Conservation (phyloP, 2,888 invertebrate species). For the Oscheius myriophilus region DNA sequence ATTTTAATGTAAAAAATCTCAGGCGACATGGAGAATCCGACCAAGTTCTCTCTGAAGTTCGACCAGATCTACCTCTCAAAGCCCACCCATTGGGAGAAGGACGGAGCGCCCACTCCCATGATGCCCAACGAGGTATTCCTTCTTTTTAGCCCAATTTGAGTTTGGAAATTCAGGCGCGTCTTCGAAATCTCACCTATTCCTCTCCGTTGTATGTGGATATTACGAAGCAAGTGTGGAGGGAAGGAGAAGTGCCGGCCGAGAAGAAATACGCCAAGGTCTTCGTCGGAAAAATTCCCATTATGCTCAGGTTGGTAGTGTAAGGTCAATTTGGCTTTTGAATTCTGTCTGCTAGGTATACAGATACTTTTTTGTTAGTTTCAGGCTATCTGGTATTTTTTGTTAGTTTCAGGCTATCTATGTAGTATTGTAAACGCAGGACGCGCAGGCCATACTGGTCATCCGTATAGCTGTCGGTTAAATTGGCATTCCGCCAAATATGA, state of each 20-base stretch:
- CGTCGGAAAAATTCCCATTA: conserved; percentile 94
- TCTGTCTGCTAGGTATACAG: background rate
- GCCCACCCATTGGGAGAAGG: conserved; percentile 99
- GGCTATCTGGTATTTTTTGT: background rate
- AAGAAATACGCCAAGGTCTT: conserved; percentile 80
- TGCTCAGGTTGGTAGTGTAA: conserved; percentile 78
- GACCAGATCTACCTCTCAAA: conserved; percentile 99
- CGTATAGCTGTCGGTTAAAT: too few species aligned
- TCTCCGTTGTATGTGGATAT: conserved; percentile 99
- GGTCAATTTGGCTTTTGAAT: background rate
- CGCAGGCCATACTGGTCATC: too few species aligned
- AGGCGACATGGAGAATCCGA: conserved; percentile 74
- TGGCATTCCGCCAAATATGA: too few species aligned
- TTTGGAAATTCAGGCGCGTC: conserved; percentile 78
- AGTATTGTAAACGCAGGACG: too few species aligned
- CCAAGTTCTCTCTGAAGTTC: conserved; percentile 91
- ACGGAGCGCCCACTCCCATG: conserved; percentile 98
- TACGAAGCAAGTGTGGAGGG: conserved; percentile 81
- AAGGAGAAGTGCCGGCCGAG: conserved; percentile 85
- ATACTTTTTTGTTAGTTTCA: background rate
- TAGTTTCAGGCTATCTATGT: too few species aligned
- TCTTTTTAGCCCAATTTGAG: background rate
- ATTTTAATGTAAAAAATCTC: conserved; percentile 1
- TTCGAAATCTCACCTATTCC: conserved; percentile 88
- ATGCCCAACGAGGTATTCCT: conserved; percentile 89